Evolutionary conservation across 2,113 vertebrate species (phyloP).

Genomic region (Brachyistius frenatus): DNA sequence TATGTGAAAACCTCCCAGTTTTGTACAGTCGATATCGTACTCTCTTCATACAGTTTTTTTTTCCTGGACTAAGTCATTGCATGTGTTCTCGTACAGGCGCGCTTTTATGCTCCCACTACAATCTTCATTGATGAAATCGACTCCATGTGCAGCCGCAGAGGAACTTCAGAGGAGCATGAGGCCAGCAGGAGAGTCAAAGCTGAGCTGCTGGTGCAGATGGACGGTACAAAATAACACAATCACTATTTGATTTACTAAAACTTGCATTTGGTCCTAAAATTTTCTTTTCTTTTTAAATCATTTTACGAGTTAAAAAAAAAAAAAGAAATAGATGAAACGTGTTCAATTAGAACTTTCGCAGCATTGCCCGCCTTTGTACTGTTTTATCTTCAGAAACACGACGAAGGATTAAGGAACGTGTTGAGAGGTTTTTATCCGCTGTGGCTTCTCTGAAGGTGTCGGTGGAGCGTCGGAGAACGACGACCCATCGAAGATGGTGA

Average conservation of each 20-base stretch:
- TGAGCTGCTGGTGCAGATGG: slow-evolving; percentile 98
- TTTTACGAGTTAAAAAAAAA: no score
- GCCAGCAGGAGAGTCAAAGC: slow-evolving; percentile 97
- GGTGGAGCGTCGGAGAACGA: slow-evolving; percentile 94
- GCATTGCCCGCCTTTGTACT: neutral
- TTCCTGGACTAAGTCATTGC: neutral
- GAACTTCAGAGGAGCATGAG: slow-evolving; percentile 97
- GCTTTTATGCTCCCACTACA: slow-evolving; percentile 96
- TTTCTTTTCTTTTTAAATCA: no score
- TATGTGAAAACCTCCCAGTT: no score
- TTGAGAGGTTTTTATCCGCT: neutral
- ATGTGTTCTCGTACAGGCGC: slow-evolving; percentile 85
- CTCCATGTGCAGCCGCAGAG: slow-evolving; percentile 97
- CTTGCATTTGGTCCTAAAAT: no score
- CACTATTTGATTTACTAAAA: no score
- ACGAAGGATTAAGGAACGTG: neutral
- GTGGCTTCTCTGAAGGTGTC: slow-evolving; percentile 85
- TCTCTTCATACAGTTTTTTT: no score
- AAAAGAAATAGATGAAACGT: no score
- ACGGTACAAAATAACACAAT: slow-evolving; percentile 84
- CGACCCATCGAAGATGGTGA: slow-evolving; percentile 98
- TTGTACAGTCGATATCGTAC: no score
- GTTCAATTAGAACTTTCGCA: no score
- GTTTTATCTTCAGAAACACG: neutral
- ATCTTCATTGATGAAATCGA: slow-evolving; percentile 99